Percentiles rank a stretch among this genome's conserved stretches.
These are phyloP conservation scores for Dolichopus griseipennis DNA, from an alignment of 2,888 invertebrate species.

Conservation along the genomic window DNA sequence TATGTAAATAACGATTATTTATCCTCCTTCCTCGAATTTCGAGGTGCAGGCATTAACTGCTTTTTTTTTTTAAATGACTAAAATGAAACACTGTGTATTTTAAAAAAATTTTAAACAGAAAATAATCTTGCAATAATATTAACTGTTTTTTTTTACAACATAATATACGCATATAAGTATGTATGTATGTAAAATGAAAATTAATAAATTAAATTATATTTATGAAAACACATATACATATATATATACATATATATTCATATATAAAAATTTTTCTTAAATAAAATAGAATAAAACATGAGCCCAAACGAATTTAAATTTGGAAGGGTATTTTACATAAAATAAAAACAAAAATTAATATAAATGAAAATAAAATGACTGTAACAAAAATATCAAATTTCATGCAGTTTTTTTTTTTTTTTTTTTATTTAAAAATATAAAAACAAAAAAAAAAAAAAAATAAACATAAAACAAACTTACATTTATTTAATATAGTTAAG, in stretches of 20 bases:
- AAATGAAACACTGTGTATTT: no score
- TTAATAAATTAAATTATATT: neutral
- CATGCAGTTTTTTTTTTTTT: neutral
- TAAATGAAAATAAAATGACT: no score
- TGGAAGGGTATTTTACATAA: neutral
- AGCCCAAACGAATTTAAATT: neutral
- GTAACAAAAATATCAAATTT: constrained; percentile 1
- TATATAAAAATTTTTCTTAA: neutral
- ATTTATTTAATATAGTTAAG: neutral
- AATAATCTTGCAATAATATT: no score
- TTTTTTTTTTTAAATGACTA: no score
- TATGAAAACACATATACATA: neutral
- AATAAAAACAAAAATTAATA: no score
- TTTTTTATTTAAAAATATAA: neutral
- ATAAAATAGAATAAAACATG: constrained; percentile 6
- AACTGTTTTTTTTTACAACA: no score
- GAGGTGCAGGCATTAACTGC: no score
- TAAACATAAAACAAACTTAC: neutral
- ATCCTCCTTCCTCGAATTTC: no score
- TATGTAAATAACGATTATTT: no score
- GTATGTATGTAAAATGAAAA: neutral
- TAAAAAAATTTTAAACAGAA: no score
- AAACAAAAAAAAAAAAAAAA: no score
- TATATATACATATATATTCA: neutral
- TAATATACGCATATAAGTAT: no score